Base-by-base conservation (phyloP, 1,140 invertebrate genomes). In the Plodia interpunctella region DNA sequence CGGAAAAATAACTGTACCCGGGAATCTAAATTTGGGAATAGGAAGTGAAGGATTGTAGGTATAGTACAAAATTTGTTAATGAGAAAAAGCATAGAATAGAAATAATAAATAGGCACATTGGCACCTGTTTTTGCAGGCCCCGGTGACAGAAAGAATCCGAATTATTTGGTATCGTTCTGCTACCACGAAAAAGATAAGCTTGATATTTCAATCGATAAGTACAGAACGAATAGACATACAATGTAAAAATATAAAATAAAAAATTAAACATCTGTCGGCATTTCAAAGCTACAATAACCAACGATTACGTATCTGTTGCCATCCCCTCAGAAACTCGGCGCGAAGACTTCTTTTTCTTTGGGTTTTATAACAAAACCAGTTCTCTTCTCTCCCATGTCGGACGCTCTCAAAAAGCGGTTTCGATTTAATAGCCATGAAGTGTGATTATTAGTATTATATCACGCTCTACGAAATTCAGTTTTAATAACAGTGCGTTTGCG, bases 231-330 rank as follows among this genome's bases (percentile, higher is more conserved):
- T 25, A 25, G 6, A 25, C 6, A 25, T n/a, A 28, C 28, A 28
- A 5, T 3, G 1, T 32, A 9, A 32, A 32, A 5, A 32, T 32
- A 32, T 1, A 32, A 60, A 52, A 54, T 49, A 60, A 44, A 1
- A 44, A 15, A 2, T 15, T n/a, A 44, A 15, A 15, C 62, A 68
- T 68, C 49, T 25, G 75, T 76, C 79, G 79, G 81, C 70, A 78
- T 76, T 73, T 83, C 81, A 87, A 87, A 87, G 83, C 62, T 63
- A 75, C 80, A 83, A 83, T 82, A 82, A 80, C 70, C 75, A 76
- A 82, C 76, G 77, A 83, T 83, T 87, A 85, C 76, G 66, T 72
- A 73, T 60, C 66, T 70, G 60, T 71, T 62, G 38, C 38, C 65
- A 68, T 69, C 65, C 67, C 64, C 70, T 71, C 77, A 65, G 72